These are phyloP conservation scores for Hylia prasina DNA, from an alignment of 2,113 vertebrate genomes.

Conservation along the genomic window DNA sequence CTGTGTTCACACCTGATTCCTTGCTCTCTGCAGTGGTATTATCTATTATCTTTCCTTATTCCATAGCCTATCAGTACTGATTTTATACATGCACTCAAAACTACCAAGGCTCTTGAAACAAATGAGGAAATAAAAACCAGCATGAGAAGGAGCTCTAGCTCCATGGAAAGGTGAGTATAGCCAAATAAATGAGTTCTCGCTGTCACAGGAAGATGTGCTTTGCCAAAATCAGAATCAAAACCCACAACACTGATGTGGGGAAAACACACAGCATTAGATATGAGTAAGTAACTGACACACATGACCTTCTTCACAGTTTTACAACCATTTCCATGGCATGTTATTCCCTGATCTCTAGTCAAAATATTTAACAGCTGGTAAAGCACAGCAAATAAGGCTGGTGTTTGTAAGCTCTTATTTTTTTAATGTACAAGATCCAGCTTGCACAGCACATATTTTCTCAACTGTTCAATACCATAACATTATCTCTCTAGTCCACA, in stretches of 20 bases:
- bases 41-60: neutral
- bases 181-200: neutral
- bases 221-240: neutral
- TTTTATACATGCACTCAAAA: neutral
- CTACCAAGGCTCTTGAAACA: neutral
- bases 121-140: neutral
- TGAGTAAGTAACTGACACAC: neutral
- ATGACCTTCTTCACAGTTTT: conserved; percentile 36
- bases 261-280: neutral
- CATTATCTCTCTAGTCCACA: neutral
- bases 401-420: neutral
- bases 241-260: neutral
- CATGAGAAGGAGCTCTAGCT: conserved; percentile 19
- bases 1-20: neutral
- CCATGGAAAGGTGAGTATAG: neutral
- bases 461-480: neutral
- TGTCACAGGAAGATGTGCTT: neutral
- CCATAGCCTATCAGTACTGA: neutral
- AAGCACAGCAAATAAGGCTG: conserved; percentile 41
- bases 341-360: conserved; percentile 63
- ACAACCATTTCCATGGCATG: conserved; percentile 7
- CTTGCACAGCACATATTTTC: conserved; percentile 28
- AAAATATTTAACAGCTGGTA: conserved; percentile 71
- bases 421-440: conserved; percentile 1
- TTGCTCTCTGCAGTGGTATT: neutral